A percentile compares a stretch with the other conserved stretches of the same genome.
Conservation (phyloP, 2,113 vertebrate species). For the Muntiacus muntjak region DNA sequence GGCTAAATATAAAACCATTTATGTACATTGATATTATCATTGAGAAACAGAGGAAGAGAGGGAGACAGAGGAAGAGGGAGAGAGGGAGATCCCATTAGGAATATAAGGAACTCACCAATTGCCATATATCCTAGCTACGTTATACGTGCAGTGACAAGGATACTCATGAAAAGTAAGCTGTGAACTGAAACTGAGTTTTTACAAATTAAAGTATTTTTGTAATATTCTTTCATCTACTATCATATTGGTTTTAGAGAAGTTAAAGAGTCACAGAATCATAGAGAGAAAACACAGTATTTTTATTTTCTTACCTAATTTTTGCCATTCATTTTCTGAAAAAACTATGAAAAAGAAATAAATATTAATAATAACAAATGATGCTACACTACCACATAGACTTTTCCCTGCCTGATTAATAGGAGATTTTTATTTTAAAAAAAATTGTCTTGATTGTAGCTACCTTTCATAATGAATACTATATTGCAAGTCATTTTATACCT, state of each 20-base stretch:
- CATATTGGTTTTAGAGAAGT: not conserved
- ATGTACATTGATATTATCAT: not conserved
- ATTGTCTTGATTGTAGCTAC: not conserved
- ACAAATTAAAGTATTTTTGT: not conserved
- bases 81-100: not conserved
- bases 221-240: not conserved
- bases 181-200: not conserved
- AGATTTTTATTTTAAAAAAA: not conserved
- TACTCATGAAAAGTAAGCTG: not conserved
- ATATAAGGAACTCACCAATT: not conserved
- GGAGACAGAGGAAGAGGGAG: not conserved
- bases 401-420: not conserved
- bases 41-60: not conserved
- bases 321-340: not conserved
- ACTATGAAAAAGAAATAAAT: not conserved
- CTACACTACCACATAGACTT: not conserved
- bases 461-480: not conserved
- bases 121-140: not conserved
- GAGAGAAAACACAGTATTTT: not conserved
- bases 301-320: not conserved
- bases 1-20: not conserved
- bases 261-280: not conserved
- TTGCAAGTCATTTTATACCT: not conserved
- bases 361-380: not conserved
- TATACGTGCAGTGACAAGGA: not conserved